Percentiles rank a stretch among this genome's conserved stretches.
These are phyloP conservation scores for Rhinoraja longicauda DNA, from an alignment of 2,797 vertebrate species.

Conservation along the genomic window DNA sequence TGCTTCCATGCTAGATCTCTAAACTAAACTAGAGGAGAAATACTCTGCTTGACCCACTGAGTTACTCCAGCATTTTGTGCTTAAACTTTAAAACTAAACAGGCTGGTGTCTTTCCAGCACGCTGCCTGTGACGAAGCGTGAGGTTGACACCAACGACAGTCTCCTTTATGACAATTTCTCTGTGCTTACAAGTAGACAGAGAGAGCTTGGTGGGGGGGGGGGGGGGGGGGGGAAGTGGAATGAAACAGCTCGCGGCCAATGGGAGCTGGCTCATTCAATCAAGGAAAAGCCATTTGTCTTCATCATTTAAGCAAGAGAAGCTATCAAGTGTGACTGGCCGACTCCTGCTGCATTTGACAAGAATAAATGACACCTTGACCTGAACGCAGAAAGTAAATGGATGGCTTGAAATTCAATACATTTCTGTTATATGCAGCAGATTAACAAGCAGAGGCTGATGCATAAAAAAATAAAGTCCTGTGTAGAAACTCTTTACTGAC, in stretches of 20 bases:
- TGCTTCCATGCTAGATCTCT: too few species aligned
- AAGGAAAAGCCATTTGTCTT: constrained; percentile 56
- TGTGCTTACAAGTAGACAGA: background rate
- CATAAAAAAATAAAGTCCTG: background rate
- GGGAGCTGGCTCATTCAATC: constrained; percentile 53
- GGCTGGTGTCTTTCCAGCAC: background rate
- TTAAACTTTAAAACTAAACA: too few species aligned
- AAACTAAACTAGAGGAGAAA: too few species aligned
- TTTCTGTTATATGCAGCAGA: constrained; percentile 30
- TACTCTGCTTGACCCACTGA: too few species aligned
- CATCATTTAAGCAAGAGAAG: constrained; percentile 48
- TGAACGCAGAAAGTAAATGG: constrained; percentile 25
- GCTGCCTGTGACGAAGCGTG: background rate
- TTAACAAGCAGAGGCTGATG: background rate
- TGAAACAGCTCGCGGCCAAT: background rate
- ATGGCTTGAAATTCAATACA: constrained; percentile 36
- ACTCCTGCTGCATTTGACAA: constrained; percentile 47
- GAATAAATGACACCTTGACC: constrained; percentile 41
- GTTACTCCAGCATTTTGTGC: too few species aligned
- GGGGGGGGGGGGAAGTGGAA: background rate
- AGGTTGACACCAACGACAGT: background rate
- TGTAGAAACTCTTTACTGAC: background rate
- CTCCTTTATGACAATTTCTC: background rate
- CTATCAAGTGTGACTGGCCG: constrained; percentile 49
- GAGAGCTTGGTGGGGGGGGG: too few species aligned